Conservation (phyloP, 2,888 invertebrate genomes). For the Zygogramma bicolorata region DNA sequence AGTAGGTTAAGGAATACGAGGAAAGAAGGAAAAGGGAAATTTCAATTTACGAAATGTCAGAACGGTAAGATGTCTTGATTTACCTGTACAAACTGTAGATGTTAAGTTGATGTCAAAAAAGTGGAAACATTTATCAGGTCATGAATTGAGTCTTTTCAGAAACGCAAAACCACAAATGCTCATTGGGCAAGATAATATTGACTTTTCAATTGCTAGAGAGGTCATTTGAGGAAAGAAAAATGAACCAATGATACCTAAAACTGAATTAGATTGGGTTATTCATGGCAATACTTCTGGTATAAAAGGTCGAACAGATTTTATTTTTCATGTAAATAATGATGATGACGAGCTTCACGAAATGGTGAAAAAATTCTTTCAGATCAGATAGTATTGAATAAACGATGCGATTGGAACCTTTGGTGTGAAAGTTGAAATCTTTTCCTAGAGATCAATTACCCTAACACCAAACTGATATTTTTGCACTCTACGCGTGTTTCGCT, state of each 20-base stretch:
- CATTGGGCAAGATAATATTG: slow-evolving; percentile 2
- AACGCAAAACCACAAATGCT: background rate
- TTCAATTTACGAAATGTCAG: background rate
- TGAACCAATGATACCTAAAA: background rate
- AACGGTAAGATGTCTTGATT: slow-evolving; percentile 4
- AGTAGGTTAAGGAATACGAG: background rate
- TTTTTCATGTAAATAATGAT: background rate
- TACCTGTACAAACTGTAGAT: background rate
- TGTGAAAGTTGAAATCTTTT: no score
- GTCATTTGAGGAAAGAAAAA: background rate
- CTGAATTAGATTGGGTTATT: background rate
- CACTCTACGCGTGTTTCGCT: no score
- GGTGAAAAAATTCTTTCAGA: background rate
- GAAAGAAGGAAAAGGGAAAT: background rate
- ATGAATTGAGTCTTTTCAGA: no score
- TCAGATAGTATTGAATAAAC: no score
- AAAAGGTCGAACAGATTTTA: background rate
- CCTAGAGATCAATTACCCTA: no score
- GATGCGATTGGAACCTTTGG: no score
- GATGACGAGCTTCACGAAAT: background rate
- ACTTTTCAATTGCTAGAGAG: background rate
- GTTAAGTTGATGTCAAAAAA: background rate
- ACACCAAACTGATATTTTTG: no score
- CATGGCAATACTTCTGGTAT: no score
- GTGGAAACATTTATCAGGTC: background rate